phyloP scores from a whole-genome alignment of 92 coral and sea anemone species.

The Porites evermanni region DNA sequence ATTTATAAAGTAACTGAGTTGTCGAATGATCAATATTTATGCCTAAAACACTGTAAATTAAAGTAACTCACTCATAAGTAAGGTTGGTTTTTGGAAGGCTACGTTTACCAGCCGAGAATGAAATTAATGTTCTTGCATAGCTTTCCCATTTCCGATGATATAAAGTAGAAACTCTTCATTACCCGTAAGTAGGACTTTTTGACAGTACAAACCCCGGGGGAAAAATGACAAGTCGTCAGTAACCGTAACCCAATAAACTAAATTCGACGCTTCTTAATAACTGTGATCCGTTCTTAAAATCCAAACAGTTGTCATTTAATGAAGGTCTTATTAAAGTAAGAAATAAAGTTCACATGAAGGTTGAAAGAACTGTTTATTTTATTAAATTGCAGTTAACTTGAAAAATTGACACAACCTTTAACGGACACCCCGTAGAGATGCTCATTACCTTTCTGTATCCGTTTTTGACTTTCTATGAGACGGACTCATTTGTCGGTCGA shows the following conservation, averaged over 20 bases:
- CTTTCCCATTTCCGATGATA: not conserved
- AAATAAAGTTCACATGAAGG: slow-evolving; percentile 38
- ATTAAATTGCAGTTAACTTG: not conserved
- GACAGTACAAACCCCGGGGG: too few species aligned
- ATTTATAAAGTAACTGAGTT: slow-evolving; percentile 9
- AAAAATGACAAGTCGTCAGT: not conserved
- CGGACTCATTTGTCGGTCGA: too few species aligned
- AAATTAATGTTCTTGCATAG: not conserved
- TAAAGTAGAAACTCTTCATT: not conserved
- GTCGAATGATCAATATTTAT: slow-evolving; percentile 9
- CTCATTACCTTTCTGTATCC: too few species aligned
- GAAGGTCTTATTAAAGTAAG: not conserved
- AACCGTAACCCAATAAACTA: not conserved
- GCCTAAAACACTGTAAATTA: slow-evolving; percentile 10
- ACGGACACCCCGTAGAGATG: too few species aligned
- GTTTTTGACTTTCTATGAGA: too few species aligned
- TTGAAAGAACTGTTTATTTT: not conserved
- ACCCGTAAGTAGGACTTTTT: not conserved
- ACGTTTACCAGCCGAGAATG: too few species aligned
- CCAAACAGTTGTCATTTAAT: slow-evolving; percentile 1
- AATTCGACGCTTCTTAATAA: not conserved
- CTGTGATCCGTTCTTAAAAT: not conserved
- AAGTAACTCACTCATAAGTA: not conserved
- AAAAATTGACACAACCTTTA: too few species aligned
- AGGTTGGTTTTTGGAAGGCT: not conserved